Percentiles rank a stretch among this genome's conserved stretches.
phyloP scores from a whole-genome alignment of 2,113 vertebrate species.

The Phyllostomus hastatus region DNA sequence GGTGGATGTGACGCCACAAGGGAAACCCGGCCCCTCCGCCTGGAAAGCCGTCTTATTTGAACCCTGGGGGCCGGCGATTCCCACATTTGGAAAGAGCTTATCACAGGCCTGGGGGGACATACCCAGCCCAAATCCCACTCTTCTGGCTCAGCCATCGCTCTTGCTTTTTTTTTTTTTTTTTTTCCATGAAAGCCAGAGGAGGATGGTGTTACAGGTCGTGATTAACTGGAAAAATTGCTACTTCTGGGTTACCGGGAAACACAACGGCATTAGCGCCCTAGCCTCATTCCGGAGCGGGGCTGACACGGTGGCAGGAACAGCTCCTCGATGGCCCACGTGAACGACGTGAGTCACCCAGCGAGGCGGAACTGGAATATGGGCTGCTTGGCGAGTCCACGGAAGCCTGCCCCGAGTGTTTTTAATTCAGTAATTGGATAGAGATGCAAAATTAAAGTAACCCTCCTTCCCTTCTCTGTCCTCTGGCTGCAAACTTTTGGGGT shows the following conservation, averaged over 20 bases:
- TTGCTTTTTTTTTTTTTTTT: not conserved
- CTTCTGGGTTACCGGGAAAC: slow-evolving; percentile 40
- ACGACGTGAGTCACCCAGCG: not conserved
- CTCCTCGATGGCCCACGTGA: not conserved
- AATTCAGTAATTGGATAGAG: not conserved
- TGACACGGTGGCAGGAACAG: not conserved
- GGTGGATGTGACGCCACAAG: not conserved
- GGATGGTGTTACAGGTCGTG: not conserved
- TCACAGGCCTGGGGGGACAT: not conserved
- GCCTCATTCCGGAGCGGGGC: not conserved
- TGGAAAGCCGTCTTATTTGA: not conserved
- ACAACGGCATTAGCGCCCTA: not conserved
- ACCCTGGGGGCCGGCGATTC: not conserved
- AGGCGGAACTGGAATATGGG: not conserved
- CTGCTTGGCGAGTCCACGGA: not conserved
- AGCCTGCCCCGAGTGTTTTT: not conserved
- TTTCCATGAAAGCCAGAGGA: not conserved
- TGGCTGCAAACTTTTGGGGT: not conserved
- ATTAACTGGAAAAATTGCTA: not conserved
- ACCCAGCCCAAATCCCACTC: not conserved
- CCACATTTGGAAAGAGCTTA: not conserved
- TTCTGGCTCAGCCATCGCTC: not conserved
- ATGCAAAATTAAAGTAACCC: not conserved
- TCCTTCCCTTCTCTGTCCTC: not conserved
- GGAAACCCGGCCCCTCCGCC: not conserved